Conservation (phyloP, 2,797 vertebrate species). For the Pelochelys cantorii region DNA sequence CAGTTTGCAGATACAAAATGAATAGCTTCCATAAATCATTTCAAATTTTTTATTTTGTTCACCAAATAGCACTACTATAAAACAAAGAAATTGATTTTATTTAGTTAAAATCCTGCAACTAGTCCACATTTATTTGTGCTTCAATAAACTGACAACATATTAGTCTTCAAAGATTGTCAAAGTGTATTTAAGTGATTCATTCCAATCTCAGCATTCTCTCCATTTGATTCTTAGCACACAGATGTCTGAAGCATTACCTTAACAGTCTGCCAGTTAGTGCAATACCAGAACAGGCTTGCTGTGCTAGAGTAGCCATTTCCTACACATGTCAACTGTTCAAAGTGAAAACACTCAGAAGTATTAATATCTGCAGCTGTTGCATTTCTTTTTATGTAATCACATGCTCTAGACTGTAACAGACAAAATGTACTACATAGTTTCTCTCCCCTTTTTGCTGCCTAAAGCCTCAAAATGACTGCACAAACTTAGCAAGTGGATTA, state of each 20-base stretch:
- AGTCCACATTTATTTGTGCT: slow-evolving; percentile 49
- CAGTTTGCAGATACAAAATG: slow-evolving; percentile 8
- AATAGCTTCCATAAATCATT: not conserved
- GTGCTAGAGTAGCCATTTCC: slow-evolving; percentile 57
- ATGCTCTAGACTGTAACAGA: not conserved
- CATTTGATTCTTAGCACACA: slow-evolving; percentile 63
- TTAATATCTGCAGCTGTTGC: slow-evolving; percentile 21
- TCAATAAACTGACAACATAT: slow-evolving; percentile 64
- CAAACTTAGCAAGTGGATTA: not conserved
- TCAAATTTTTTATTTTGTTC: not conserved
- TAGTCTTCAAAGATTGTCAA: slow-evolving; percentile 62
- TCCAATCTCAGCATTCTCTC: slow-evolving; percentile 41
- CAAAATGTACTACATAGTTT: not conserved
- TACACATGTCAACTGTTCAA: not conserved
- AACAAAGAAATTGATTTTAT: not conserved
- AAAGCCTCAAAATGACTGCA: not conserved
- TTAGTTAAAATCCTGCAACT: slow-evolving; percentile 52
- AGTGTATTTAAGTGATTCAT: slow-evolving; percentile 62
- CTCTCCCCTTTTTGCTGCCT: not conserved
- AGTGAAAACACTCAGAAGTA: slow-evolving; percentile 20
- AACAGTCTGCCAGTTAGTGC: slow-evolving; percentile 64
- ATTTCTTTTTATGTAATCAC: not conserved
- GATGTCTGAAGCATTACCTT: slow-evolving; percentile 61
- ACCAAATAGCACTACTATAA: not conserved
- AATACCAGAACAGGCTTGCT: slow-evolving; percentile 56